Conservation (phyloP, 2,797 vertebrate species). For the Stomatorhinus walkeri region DNA sequence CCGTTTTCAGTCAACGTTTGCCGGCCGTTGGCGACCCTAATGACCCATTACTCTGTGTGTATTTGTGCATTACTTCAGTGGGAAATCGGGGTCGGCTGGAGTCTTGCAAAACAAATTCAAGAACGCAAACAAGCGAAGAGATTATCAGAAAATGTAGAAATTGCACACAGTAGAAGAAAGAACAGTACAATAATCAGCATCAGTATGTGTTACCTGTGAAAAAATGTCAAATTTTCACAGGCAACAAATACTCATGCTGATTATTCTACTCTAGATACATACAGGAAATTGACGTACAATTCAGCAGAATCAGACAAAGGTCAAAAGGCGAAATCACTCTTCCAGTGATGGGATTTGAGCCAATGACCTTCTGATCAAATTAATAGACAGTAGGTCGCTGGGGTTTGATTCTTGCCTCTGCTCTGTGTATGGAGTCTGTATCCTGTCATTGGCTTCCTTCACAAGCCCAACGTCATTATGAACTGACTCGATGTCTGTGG, state of each 20-base stretch:
- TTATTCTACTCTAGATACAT: neutral
- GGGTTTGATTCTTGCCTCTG: neutral
- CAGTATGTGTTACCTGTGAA: neutral
- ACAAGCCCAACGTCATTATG: neutral
- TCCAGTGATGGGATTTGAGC: neutral
- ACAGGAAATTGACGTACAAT: neutral
- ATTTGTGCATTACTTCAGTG: neutral
- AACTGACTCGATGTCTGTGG: neutral
- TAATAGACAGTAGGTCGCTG: neutral
- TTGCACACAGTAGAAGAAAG: neutral
- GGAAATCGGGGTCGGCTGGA: neutral
- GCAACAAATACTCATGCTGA: neutral
- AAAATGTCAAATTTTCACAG: neutral
- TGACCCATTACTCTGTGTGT: neutral
- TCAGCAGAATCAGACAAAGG: neutral
- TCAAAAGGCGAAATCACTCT: neutral
- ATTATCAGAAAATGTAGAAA: neutral
- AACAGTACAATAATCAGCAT: neutral
- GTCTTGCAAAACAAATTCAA: neutral
- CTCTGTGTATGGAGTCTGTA: neutral
- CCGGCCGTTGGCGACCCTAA: neutral
- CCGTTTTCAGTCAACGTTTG: constrained; percentile 40
- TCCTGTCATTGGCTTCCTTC: neutral
- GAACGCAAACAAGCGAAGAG: neutral
- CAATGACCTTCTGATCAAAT: neutral